Base-by-base conservation (phyloP, 1,140 invertebrate genomes). In the Trichonephila clavipes region DNA sequence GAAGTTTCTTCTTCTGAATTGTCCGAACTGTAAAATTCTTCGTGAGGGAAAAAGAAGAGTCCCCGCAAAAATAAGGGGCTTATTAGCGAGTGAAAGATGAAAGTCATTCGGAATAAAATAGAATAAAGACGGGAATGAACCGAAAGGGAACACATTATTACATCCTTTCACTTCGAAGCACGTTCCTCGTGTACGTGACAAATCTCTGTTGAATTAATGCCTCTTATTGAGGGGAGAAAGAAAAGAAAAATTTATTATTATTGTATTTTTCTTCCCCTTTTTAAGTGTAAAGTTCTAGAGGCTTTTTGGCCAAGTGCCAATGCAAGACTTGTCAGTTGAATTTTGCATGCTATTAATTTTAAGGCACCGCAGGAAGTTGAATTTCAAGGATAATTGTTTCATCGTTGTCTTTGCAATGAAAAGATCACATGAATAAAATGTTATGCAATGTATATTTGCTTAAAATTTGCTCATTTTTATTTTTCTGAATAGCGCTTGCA, bases 201-300 rank as follows among this genome's bases (percentile, higher is more conserved):
- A 77, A 77, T 34, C 72, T 77, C 34, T 24, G 72, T 40, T 77
- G 72, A 77, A 77, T 77, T 34, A 77, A 77, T 77, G 72, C 28
- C 28, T 28, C 72, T 77, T 28, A 77, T 7, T 3, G 24, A n/a
- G 66, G 21, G 18, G 21, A 24, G n/a, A n/a, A 24, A 19, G 66
- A 64, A 24, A n/a, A 40, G 1, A 40, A 5, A 72, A 72, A 72
- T 18, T 18, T 34, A 77, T 77, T 77, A 34, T 77, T 77, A 77
- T 40, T 40, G 34, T 40, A 40, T 51, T 51, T 51, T 51, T 51
- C 10, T 51, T 1, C 7, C 51, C 51, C 51, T 77, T 77, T 77
- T 77, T 40, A 77, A 77, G 34, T 40, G 72, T 40, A 16, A 77
- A 77, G 34, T 77, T 77, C 72, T 40, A 40, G 28, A 77, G 40